These are phyloP conservation scores for Scaptomyza pallida DNA, from an alignment of 1,140 invertebrate genomes.

Conservation along the genomic window DNA sequence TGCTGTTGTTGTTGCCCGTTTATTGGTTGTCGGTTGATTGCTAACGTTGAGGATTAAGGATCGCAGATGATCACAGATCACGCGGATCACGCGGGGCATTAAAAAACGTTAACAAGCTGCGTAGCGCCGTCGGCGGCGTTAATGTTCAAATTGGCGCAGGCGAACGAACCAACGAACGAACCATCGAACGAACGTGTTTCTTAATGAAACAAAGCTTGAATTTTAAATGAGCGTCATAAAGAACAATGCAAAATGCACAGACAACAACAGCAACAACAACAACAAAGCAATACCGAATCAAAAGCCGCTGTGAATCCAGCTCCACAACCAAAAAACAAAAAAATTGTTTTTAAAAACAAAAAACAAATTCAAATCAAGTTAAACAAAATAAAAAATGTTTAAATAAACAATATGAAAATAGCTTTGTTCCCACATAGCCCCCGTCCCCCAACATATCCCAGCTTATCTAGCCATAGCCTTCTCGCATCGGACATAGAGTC, in stretches of 20 bases:
- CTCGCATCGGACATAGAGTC: conserved; percentile 23
- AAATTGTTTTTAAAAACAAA: conserved; percentile 19
- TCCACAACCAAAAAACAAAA: conserved; percentile 36
- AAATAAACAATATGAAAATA: conserved; percentile 75
- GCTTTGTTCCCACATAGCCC: conserved; percentile 19
- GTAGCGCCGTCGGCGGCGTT: conserved; percentile 79
- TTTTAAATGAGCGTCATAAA: conserved; percentile 81
- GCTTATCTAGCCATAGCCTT: too few species aligned
- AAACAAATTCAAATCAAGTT: conserved; percentile 9
- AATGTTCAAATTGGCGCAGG: conserved; percentile 78
- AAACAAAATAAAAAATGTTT: conserved; percentile 68
- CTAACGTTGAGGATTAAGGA: conserved; percentile 17
- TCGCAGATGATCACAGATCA: conserved; percentile 11
- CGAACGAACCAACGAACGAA: too few species aligned
- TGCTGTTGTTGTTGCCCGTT: conserved; percentile 17
- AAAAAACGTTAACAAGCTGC: conserved; percentile 79
- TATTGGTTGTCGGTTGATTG: conserved; percentile 34
- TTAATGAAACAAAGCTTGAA: conserved; percentile 82
- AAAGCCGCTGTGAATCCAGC: conserved; percentile 39
- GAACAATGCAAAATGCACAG: conserved; percentile 77
- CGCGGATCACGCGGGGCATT: conserved; percentile 54
- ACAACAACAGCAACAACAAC: conserved; percentile 18
- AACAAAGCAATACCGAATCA: conserved; percentile 59
- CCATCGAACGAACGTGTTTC: conserved; percentile 73
- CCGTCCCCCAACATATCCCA: background rate